Conservation (phyloP, 1,140 invertebrate species). For the Conus ventricosus region DNA sequence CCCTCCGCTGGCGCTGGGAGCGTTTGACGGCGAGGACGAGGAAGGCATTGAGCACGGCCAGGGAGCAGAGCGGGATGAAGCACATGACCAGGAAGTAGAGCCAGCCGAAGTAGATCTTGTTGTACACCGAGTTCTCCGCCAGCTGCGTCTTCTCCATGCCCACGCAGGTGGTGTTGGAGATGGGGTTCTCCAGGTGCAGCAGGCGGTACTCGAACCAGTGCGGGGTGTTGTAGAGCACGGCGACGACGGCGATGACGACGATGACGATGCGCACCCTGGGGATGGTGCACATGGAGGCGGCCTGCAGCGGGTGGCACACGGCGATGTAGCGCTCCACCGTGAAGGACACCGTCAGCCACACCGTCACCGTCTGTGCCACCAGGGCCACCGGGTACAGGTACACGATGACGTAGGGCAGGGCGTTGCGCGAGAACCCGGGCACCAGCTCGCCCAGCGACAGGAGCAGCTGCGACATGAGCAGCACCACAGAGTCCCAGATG, state of each 20-base stretch:
- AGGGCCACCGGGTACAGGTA: slow-evolving; percentile 91
- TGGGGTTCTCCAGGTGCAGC: slow-evolving; percentile 64
- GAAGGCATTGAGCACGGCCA: slow-evolving; percentile 90
- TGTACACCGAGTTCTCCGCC: slow-evolving; percentile 84
- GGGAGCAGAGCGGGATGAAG: slow-evolving; percentile 88
- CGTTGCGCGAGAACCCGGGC: slow-evolving; percentile 66
- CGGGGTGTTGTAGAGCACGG: slow-evolving; percentile 89
- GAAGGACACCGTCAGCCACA: slow-evolving; percentile 95
- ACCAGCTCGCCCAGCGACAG: slow-evolving; percentile 82
- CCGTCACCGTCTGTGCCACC: slow-evolving; percentile 91
- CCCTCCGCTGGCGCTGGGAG: slow-evolving; percentile 64
- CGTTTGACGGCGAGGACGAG: slow-evolving; percentile 82
- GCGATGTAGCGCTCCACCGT: slow-evolving; percentile 97
- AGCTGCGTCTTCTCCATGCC: slow-evolving; percentile 83
- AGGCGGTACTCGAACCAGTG: slow-evolving; percentile 76
- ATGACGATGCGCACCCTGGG: slow-evolving; percentile 90
- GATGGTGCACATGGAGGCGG: slow-evolving; percentile 92
- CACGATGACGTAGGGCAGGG: slow-evolving; percentile 87
- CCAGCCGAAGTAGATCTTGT: slow-evolving; percentile 90
- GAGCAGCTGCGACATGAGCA: slow-evolving; percentile 89
- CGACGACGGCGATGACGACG: slow-evolving; percentile 86
- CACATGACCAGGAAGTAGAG: slow-evolving; percentile 94
- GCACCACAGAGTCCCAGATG: slow-evolving; percentile 91
- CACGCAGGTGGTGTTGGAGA: slow-evolving; percentile 48
- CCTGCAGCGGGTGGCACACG: slow-evolving; percentile 93